Evolutionary conservation across 2,797 vertebrate species (phyloP), one percentile per base, ranked within the genome.

Genomic region (Melanotaenia pygmaea): DNA sequence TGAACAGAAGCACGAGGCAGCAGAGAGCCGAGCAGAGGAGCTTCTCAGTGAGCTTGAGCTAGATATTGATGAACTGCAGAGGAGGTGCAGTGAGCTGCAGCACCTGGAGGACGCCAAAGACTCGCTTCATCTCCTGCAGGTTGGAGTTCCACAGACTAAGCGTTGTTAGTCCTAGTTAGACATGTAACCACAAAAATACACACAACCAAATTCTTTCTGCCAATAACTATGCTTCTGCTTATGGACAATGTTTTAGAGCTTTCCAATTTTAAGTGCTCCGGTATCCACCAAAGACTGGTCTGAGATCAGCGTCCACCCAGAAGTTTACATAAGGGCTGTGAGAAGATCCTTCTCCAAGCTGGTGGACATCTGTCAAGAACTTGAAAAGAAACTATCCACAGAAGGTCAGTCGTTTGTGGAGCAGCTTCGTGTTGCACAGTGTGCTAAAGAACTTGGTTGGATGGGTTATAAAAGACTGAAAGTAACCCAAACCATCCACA

Each of bases 71-170:
- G 87, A 88, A 0, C 76, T 93, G 12, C 66, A 83, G 59, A 80
- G 34, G 60, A 85, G 81, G 40, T 0, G 22, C 24, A 32, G 16
- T 1, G 74, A 90, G 62, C 81, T 93, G 79, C 68, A 85, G 32
- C 28, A 61, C 45, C 83, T 93, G 69, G 73, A 78, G 22, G 11
- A 69, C 20, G 76, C 3, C 0, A 71, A 81, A 22, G 87, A 91
- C 54, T 76, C 74, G 16, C 70, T 93, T 6, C 71, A 83, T 16
- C 63, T 92, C 6, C 64, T 92, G 8, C 86, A 91, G 89, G 92
- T 93, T 0, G 45, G 57, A 64, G 12, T 14, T 43, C 22, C 28
- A 9, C 10, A 62, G 16, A 20, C 16, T 28, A 14, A 26, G 20
- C 7, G 0, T 22, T n/a, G 20, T 12, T 16, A 59, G 20, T 50